Evolutionary conservation across 1,140 invertebrate genomes (phyloP), one percentile per base, ranked within the genome.

Genomic region (Pomacea maculata): DNA sequence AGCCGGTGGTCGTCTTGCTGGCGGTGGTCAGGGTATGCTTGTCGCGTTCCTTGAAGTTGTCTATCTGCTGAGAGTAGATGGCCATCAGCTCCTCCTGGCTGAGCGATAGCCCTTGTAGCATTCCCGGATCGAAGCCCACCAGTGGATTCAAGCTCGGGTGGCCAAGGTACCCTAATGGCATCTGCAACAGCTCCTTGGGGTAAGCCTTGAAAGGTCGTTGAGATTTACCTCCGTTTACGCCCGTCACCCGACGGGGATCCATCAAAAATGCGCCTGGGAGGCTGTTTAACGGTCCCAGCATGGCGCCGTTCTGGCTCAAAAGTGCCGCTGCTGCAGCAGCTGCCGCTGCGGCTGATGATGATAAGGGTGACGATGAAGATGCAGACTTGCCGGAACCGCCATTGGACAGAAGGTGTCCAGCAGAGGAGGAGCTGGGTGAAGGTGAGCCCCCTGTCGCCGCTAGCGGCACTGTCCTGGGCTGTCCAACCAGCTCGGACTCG

Each of bases 161-260:
- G 72, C 83, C 81, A 71, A 80, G 82, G 79, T 83, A 85, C 29
- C 90, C 90, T 0, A 93, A 88, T 0, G 93, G 92, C 10, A 95
- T 91, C 1, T 92, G 90, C 0, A 95, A 83, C 0, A 94, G 94
- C 87, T 95, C 94, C 79, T 94, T 94, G 0, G 94, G 94, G 84
- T 95, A 95, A 0, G 94, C 94, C 89, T 95, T 89, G 81, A 95
- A 95, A 5, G 93, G 95, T 57, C 94, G 92, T 93, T 89, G 21
- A 87, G 78, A 83, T 93, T 94, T 79, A 15, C 78, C 83, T 75
- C 79, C 74, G 78, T 79, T 75, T 29, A 9, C 45, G 65, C 65
- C 57, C n/a, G 57, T 78, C 52, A 45, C 57, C 11, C 63, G 63
- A 15, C 71, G 75, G 29, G 61, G 78, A 8, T 67, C 78, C 9